These are phyloP conservation scores for Helicoverpa armigera DNA, from an alignment of 1,140 invertebrate genomes.

Conservation along the genomic window DNA sequence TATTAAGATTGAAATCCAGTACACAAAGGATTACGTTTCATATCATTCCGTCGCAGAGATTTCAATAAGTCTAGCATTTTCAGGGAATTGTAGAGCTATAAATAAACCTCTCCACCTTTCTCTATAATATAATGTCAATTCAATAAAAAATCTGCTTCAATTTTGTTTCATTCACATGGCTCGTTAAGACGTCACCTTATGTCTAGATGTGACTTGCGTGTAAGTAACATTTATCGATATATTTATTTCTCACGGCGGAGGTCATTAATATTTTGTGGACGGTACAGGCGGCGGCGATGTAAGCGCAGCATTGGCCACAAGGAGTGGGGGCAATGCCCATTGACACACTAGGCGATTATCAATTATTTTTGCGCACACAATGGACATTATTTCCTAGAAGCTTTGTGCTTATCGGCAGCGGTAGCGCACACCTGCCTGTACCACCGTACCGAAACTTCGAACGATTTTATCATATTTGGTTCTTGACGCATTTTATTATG, in stretches of 20 bases:
- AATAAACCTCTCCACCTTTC: not conserved
- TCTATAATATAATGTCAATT: conserved; percentile 13
- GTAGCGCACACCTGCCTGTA: conserved; percentile 46
- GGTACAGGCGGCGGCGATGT: conserved; percentile 8
- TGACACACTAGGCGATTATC: conserved; percentile 50
- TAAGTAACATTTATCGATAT: conserved; percentile 24
- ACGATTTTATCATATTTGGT: not conserved
- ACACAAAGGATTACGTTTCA: too few relatives aligned
- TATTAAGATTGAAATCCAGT: too few relatives aligned
- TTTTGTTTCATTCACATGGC: conserved; percentile 1
- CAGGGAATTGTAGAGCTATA: not conserved
- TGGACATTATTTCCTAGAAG: conserved; percentile 49
- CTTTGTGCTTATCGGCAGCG: conserved; percentile 47
- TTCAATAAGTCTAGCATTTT: not conserved
- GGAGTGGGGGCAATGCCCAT: conserved; percentile 40
- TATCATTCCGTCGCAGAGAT: too few relatives aligned
- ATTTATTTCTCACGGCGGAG: conserved; percentile 36
- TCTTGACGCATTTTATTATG: not conserved
- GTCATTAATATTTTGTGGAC: conserved; percentile 48
- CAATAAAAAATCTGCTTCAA: not conserved
- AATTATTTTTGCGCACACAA: conserved; percentile 59
- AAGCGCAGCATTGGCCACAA: conserved; percentile 5
- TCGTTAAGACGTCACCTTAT: conserved; percentile 32
- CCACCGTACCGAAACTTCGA: not conserved
- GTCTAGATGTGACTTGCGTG: conserved; percentile 1